Conservation (phyloP, 1,140 invertebrate species). For the Subanguina moxae region DNA sequence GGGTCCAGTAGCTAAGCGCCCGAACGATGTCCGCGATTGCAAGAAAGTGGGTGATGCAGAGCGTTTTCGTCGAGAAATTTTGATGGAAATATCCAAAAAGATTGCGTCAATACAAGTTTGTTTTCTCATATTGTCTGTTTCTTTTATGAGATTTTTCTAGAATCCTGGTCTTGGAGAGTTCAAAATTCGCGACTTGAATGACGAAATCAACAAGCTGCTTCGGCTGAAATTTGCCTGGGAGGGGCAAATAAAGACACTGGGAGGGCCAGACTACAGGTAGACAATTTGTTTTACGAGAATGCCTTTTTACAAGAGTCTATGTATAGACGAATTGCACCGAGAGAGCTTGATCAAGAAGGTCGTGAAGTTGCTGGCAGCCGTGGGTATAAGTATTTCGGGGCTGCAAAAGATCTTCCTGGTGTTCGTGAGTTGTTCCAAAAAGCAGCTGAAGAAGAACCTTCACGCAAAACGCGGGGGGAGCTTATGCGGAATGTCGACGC, state of each 20-base stretch:
- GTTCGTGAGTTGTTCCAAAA: constrained; percentile 95
- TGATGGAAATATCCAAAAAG: constrained; percentile 86
- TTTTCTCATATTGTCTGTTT: not conserved
- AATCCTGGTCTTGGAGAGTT: constrained; percentile 94
- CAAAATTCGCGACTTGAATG: constrained; percentile 91
- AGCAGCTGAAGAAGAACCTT: constrained; percentile 59
- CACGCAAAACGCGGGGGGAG: constrained; percentile 85
- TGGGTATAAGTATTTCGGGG: constrained; percentile 99
- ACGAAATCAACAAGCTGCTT: constrained; percentile 97
- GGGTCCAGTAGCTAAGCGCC: constrained; percentile 52
- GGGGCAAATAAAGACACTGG: constrained; percentile 85
- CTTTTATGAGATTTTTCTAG: constrained; percentile 27
- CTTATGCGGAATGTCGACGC: constrained; percentile 81
- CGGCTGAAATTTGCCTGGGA: constrained; percentile 94
- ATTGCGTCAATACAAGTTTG: constrained; percentile 87
- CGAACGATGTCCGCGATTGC: constrained; percentile 52
- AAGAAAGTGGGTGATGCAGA: constrained; percentile 48
- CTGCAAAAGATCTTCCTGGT: constrained; percentile 93
- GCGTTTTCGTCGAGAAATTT: constrained; percentile 53
- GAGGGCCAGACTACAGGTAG: constrained; percentile 80
- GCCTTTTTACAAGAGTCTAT: constrained; percentile 3
- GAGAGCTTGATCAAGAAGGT: constrained; percentile 58
- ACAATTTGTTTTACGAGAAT: constrained; percentile 2
- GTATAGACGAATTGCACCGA: constrained; percentile 49
- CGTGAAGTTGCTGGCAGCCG: constrained; percentile 94